Evolutionary conservation across 1,140 invertebrate species (phyloP).

Genomic region (Bombus sibiricus): DNA sequence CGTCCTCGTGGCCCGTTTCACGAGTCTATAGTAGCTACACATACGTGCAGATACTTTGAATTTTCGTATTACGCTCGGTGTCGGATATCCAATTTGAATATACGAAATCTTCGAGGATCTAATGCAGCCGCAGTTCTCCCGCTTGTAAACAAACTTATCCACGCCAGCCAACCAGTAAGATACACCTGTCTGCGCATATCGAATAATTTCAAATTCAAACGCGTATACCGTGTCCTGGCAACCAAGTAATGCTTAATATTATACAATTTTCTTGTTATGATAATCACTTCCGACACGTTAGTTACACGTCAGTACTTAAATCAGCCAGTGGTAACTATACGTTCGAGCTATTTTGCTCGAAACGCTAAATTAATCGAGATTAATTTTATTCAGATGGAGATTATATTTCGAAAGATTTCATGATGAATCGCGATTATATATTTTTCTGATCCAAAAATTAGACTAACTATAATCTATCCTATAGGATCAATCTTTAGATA

Average conservation of each 20-base stretch:
- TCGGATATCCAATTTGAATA: slow-evolving; percentile 16
- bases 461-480: neutral
- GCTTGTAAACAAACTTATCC: neutral
- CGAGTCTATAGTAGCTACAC: slow-evolving; percentile 12
- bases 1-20: slow-evolving; percentile 58
- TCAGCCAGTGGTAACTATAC: neutral
- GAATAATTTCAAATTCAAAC: slow-evolving; percentile 23
- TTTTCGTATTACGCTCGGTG: slow-evolving; percentile 25
- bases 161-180: neutral
- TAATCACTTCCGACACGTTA: slow-evolving; percentile 38
- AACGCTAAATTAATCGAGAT: neutral
- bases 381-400: neutral
- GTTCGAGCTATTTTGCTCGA: neutral
- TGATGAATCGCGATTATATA: neutral
- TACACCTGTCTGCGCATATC: neutral
- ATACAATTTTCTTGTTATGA: slow-evolving; percentile 36
- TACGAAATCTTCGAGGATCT: neutral
- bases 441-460: neutral
- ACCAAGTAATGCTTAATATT: slow-evolving; percentile 18
- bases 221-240: neutral
- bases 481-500: neutral
- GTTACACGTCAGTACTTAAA: slow-evolving; percentile 34
- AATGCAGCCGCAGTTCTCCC: neutral
- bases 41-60: slow-evolving; percentile 38
- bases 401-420: neutral